Base-by-base conservation (phyloP, 1,140 invertebrate species). In the Dryas iulia region DNA sequence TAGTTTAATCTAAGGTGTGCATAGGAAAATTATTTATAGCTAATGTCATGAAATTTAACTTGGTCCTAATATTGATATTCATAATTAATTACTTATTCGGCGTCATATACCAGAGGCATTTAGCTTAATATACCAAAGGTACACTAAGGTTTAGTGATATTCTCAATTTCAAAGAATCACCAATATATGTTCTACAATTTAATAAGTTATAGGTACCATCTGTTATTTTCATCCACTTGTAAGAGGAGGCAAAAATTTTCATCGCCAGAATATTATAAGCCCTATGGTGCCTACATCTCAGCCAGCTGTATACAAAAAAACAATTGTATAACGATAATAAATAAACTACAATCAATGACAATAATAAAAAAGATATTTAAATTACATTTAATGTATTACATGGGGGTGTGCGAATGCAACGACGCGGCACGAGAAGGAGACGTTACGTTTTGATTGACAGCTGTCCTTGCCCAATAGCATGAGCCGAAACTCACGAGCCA, bases 381-480 rank as follows among this genome's bases (percentile, higher is more conserved):
- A 47, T 47, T 47, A 47, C 35, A 47, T 10, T 47, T 47, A 6
- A 47, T 47, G 18, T 47, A 47, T 18, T 3, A 47, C 8, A 24
- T 52, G 67, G n/a, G 69, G 72, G 63, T 71, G 69, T 57, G 30
- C 61, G 47, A 77, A 71, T 64, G 71, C 77, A 83, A 28, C 76
- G 72, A 77, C 66, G 80, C 77, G 79, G 67, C 79, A 89, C 79
- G 68, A 63, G 81, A 78, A 82, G 77, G 71, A 67, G 73, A 60
- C 39, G 66, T 76, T 78, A 76, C 66, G 11, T 71, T 83, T 84
- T 94, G 93, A 94, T 93, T 94, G 93, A 94, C 93, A 93, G 92
- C 88, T 92, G 87, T 89, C 92, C 93, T 92, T 93, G 93, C 90
- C 94, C 93, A 93, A 94, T 94, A 92, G 93, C 90, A 86, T 89